These are phyloP conservation scores for Elachura formosa DNA, from an alignment of 2,113 vertebrate genomes.

Conservation along the genomic window DNA sequence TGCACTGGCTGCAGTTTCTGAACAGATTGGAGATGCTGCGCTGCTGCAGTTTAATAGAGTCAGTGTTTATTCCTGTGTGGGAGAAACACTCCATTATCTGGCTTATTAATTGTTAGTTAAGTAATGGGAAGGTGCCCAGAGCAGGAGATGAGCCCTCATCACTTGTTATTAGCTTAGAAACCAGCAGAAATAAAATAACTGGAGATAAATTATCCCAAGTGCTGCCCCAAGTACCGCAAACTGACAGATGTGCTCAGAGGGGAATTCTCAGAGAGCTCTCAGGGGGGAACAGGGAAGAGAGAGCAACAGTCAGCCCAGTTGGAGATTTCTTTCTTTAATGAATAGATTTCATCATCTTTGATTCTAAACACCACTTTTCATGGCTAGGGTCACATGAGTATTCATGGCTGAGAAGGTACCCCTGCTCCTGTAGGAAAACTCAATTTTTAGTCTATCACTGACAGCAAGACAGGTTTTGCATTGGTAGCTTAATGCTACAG, in stretches of 20 bases:
- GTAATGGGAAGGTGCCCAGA: conserved; percentile 57
- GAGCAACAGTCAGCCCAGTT: background rate
- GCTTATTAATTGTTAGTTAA: conserved; percentile 63
- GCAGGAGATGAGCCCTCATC: conserved; percentile 31
- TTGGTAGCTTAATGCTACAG: background rate
- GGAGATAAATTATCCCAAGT: conserved; percentile 19
- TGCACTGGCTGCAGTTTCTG: background rate
- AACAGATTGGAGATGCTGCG: background rate
- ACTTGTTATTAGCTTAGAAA: conserved; percentile 48
- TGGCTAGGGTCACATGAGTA: background rate
- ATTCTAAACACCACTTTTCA: background rate
- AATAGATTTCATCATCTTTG: background rate
- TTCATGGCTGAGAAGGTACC: conserved; percentile 7
- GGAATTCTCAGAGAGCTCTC: background rate
- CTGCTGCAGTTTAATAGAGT: background rate
- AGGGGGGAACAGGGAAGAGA: background rate
- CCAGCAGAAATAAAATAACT: conserved; percentile 38
- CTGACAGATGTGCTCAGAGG: conserved; percentile 18
- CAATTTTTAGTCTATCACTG: background rate
- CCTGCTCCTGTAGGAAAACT: background rate
- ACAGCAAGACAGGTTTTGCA: background rate
- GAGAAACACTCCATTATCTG: conserved; percentile 53
- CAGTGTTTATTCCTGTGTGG: conserved; percentile 32
- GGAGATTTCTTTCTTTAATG: background rate
- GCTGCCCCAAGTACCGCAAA: background rate